Conservation (phyloP, 2,797 vertebrate genomes). For the Lepilemur septentrionalis region DNA sequence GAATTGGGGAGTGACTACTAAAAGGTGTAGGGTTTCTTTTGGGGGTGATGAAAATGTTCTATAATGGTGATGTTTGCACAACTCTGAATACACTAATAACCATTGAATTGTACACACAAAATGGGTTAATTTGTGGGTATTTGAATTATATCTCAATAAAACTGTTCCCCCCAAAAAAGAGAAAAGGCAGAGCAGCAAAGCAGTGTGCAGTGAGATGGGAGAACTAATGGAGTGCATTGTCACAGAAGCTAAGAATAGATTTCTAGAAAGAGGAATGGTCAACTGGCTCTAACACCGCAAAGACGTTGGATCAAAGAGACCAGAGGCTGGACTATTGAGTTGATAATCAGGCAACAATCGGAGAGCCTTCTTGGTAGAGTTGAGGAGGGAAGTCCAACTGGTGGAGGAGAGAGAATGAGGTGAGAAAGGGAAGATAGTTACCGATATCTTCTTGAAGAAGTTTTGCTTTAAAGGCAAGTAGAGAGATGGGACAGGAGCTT, state of each 20-base stretch:
- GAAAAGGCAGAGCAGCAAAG: background rate
- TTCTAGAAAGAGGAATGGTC: background rate
- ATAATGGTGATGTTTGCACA: no score
- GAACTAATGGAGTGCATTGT: no score
- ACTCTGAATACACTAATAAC: no score
- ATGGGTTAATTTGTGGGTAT: no score
- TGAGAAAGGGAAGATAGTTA: background rate
- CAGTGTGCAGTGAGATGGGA: background rate
- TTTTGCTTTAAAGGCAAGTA: background rate
- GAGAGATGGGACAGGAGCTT: background rate
- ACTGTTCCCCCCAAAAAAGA: no score
- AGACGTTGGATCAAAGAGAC: background rate
- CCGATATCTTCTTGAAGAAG: background rate
- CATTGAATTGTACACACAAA: no score
- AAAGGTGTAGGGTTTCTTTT: background rate
- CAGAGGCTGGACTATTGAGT: background rate
- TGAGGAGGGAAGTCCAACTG: background rate
- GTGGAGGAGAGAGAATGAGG: background rate
- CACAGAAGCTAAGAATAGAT: background rate
- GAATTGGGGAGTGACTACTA: background rate
- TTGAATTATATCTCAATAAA: no score
- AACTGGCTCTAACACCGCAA: background rate
- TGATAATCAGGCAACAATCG: background rate
- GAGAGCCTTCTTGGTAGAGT: background rate
- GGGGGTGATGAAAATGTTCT: no score